Percentiles rank a stretch among this genome's conserved stretches.
These are phyloP conservation scores for Sparidentex hasta DNA, from an alignment of 2,797 vertebrate genomes.

Conservation along the genomic window DNA sequence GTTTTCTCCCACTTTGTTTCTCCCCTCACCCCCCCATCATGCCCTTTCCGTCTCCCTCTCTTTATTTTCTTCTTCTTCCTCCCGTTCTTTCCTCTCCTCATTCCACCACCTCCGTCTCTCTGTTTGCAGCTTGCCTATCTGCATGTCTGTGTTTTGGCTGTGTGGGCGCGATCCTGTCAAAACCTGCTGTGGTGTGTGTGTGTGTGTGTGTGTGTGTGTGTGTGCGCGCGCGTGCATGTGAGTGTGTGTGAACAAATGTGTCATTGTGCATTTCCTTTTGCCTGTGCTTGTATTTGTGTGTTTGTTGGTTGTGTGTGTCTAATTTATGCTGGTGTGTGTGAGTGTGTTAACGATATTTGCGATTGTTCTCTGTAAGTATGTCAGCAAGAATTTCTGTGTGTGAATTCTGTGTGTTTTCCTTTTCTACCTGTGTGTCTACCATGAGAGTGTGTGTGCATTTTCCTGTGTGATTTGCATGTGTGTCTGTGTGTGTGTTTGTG, in stretches of 20 bases:
- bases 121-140: conserved; percentile 77
- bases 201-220: conserved; percentile 34
- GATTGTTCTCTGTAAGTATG: conserved; percentile 38
- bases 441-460: background rate
- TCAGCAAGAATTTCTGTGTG: conserved; percentile 37
- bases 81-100: conserved; percentile 24
- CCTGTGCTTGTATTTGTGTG: background rate
- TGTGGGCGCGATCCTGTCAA: conserved; percentile 80
- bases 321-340: conserved; percentile 3
- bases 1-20: conserved; percentile 45
- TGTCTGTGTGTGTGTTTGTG: conserved; percentile 7
- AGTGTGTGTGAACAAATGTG: background rate
- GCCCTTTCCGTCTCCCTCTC: conserved; percentile 11
- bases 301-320: conserved; percentile 2
- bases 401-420: conserved; percentile 14
- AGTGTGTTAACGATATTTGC: conserved; percentile 39
- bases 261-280: background rate
- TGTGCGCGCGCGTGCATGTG: too few species aligned
- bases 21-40: background rate
- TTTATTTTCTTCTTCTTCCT: background rate
- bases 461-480: conserved; percentile 6
- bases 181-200: conserved; percentile 67
- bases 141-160: conserved; percentile 80
- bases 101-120: conserved; percentile 55
- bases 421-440: conserved; percentile 21